Conservation (phyloP, 2,888 invertebrate genomes). For the Thelaira solivaga region DNA sequence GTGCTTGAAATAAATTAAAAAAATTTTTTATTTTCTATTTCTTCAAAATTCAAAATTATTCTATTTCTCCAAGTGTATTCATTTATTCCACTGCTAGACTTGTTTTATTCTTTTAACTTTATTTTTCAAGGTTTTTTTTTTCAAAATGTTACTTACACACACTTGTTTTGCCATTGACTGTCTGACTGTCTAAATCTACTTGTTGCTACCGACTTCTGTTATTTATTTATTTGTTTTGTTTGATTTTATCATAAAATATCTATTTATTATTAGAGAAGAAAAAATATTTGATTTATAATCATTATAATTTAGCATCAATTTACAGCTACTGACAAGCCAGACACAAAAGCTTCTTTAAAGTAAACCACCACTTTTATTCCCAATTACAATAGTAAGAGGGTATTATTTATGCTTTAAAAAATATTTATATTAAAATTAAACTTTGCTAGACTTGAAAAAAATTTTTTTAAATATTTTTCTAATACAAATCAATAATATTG, state of each 20-base stretch:
- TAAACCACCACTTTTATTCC: neutral
- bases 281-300: constrained; percentile 60
- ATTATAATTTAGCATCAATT: constrained; percentile 55
- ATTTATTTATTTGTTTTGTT: neutral
- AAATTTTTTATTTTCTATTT: no score
- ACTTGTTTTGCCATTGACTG: no score
- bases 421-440: no score
- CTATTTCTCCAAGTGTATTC: neutral
- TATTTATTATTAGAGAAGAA: neutral
- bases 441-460: no score
- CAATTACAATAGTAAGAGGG: no score
- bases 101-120: no score
- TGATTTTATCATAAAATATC: constrained; percentile 2
- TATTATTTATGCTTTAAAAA: no score
- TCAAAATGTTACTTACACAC: neutral
- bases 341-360: constrained; percentile 12
- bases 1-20: no score
- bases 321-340: constrained; percentile 56
- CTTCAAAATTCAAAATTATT: no score
- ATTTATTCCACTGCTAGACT: no score
- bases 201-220: neutral
- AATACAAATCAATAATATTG: no score
- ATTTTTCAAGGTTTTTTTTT: neutral
- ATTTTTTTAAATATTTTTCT: no score
- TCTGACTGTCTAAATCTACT: neutral